These are phyloP conservation scores for Brachymystax lenok DNA, from an alignment of 2,797 vertebrate genomes.

Conservation along the genomic window DNA sequence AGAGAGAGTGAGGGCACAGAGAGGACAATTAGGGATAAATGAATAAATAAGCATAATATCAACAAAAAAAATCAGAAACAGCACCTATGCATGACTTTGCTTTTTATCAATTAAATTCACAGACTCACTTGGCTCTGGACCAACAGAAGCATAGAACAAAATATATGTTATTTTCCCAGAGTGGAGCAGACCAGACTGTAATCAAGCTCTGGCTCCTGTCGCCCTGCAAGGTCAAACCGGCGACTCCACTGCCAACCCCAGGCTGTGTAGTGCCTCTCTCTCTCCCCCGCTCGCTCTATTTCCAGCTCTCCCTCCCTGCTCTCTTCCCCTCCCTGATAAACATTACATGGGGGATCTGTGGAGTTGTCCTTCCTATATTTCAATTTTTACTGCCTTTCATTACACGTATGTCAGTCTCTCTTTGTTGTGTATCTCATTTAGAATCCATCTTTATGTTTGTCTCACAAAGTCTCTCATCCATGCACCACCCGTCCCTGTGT, in stretches of 20 bases:
- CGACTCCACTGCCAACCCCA: conserved; percentile 51
- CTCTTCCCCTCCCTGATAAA: not conserved
- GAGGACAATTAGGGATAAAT: conserved; percentile 42
- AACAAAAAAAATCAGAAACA: not conserved
- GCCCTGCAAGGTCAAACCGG: conserved; percentile 61
- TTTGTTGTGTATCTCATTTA: not conserved
- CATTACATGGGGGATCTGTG: too few species aligned
- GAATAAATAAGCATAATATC: not conserved
- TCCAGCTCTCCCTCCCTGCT: not conserved
- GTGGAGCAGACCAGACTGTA: conserved; percentile 26
- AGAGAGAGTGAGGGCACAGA: conserved; percentile 37
- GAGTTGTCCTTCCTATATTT: too few species aligned
- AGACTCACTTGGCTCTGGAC: not conserved
- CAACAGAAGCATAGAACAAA: not conserved
- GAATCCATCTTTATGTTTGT: not conserved
- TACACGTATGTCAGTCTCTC: not conserved
- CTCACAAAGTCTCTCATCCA: not conserved
- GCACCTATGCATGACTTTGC: not conserved
- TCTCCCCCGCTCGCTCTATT: conserved; percentile 7
- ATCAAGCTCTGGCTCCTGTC: conserved; percentile 44
- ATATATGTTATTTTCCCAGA: not conserved
- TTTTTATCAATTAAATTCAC: not conserved
- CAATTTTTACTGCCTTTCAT: not conserved
- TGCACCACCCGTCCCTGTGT: not conserved
- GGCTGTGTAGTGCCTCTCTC: conserved; percentile 47